A percentile compares a stretch with the other conserved stretches of the same genome.
phyloP scores from a whole-genome alignment of 2,888 invertebrate genomes.

The Anorthoa munda region DNA sequence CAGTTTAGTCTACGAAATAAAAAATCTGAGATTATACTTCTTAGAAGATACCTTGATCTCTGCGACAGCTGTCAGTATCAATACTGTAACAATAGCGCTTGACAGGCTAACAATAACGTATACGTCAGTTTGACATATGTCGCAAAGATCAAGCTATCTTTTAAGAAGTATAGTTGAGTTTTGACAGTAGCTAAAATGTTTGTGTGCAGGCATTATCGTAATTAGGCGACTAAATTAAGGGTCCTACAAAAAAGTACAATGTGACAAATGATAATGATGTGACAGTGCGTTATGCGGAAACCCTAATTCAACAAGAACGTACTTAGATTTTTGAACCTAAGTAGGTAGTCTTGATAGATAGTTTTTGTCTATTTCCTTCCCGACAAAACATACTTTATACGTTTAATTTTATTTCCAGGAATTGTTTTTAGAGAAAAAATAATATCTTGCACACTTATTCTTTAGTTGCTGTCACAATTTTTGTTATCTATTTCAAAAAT shows the following conservation, averaged over 20 bases:
- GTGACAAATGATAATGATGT: not conserved
- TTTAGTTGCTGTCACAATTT: slow-evolving; percentile 8
- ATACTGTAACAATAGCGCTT: too few relatives aligned
- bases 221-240: not conserved
- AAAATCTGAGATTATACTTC: too few relatives aligned
- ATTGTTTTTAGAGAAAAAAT: too few relatives aligned
- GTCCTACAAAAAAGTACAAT: not conserved
- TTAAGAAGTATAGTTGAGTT: not conserved
- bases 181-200: slow-evolving; percentile 1
- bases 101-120: too few relatives aligned
- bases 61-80: too few relatives aligned
- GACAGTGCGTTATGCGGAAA: not conserved
- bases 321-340: not conserved
- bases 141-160: too few relatives aligned
- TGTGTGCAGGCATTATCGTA: not conserved
- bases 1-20: too few relatives aligned
- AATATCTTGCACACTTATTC: not conserved
- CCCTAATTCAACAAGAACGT: not conserved
- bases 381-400: not conserved
- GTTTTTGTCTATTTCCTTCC: not conserved
- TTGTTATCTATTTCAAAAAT: not conserved
- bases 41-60: too few relatives aligned
- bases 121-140: too few relatives aligned
- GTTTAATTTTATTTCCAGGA: not conserved
- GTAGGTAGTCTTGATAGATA: too few relatives aligned